These are phyloP conservation scores for Bubo scandiacus DNA, from an alignment of 2,113 vertebrate species.

Conservation along the genomic window DNA sequence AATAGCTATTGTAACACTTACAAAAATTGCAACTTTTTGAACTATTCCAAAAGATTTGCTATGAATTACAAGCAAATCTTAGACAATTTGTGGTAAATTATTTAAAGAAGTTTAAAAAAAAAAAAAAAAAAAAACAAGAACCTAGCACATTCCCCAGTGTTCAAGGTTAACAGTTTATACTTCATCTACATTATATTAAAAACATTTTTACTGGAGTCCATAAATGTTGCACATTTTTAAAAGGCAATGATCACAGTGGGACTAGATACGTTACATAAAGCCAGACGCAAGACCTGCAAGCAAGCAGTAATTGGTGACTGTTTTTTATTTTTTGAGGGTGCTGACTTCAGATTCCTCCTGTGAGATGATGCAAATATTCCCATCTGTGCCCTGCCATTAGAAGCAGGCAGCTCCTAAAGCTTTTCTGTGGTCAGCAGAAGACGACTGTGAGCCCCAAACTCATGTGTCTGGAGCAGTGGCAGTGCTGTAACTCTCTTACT, in stretches of 20 bases:
- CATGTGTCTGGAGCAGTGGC: rapidly evolving
- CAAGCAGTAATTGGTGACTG: neutral
- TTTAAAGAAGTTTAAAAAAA: neutral
- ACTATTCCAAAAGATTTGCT: neutral
- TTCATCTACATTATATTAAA: slow-evolving; percentile 65
- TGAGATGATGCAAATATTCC: neutral
- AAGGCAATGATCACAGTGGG: slow-evolving; percentile 19
- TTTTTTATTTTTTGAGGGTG: neutral
- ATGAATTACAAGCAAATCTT: neutral
- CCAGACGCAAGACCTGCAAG: neutral
- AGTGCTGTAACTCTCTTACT: neutral
- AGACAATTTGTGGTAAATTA: slow-evolving; percentile 3
- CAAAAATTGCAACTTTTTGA: neutral
- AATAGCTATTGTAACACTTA: neutral
- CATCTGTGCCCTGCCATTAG: neutral
- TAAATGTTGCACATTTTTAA: slow-evolving; percentile 43
- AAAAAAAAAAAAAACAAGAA: neutral
- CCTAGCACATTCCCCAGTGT: neutral
- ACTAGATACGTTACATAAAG: slow-evolving; percentile 1
- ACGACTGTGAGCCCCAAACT: neutral
- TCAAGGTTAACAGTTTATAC: slow-evolving; percentile 52
- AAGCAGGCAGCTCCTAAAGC: neutral
- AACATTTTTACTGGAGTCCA: slow-evolving; percentile 59
- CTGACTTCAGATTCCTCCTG: neutral
- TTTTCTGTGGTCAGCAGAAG: neutral